A percentile compares a stretch with the other conserved stretches of the same genome.
phyloP scores from a whole-genome alignment of 2,113 vertebrate species.

The Leptodactylus fuscus region DNA sequence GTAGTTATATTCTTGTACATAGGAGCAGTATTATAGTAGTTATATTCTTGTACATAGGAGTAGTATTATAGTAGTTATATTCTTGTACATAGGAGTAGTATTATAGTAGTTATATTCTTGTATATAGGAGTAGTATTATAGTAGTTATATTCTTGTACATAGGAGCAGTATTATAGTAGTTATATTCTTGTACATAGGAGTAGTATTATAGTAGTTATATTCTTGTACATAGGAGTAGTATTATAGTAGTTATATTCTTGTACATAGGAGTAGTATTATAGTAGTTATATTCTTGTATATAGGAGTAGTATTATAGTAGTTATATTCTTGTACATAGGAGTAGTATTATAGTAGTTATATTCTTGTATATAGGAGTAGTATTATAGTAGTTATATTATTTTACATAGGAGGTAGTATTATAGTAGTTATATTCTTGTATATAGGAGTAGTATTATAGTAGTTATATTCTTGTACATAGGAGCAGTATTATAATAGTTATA shows the following conservation, averaged over 20 bases:
- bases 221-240: background rate
- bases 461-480: background rate
- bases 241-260: slow-evolving; percentile 7
- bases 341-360: too few relatives aligned
- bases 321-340: background rate
- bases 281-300: slow-evolving; percentile 12
- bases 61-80: slow-evolving; percentile 7
- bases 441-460: background rate
- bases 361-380: too few relatives aligned
- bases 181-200: background rate
- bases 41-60: slow-evolving; percentile 7
- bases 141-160: background rate
- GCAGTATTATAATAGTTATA: slow-evolving; percentile 20
- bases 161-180: slow-evolving; percentile 2
- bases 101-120: background rate
- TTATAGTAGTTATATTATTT: too few relatives aligned
- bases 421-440: too few relatives aligned
- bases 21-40: slow-evolving; percentile 14
- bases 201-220: slow-evolving; percentile 11
- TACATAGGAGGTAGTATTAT: too few relatives aligned
- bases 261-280: background rate
- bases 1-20: slow-evolving; percentile 14
- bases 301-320: background rate
- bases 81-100: background rate
- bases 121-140: background rate